Base-by-base conservation (phyloP, 2,888 invertebrate genomes). In the Glyphotaelius pellucidus region DNA sequence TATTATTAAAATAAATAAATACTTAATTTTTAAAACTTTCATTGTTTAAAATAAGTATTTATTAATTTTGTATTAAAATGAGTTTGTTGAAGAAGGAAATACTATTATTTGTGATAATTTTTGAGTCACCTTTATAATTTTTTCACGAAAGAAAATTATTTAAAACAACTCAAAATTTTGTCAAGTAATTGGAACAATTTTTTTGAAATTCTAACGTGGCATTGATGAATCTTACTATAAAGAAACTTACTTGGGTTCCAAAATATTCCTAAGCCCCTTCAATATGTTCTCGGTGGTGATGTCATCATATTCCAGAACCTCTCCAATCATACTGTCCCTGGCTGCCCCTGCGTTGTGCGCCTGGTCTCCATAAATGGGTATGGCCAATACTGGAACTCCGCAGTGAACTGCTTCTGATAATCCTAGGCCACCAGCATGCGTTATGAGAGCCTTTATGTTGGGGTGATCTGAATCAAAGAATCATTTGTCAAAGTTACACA, bases 381-480 rank as follows among this genome's bases (percentile, higher is more conserved):
- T 96, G 0, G 96, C 95, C 25, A 97, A 94, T 90, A 97, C 95
- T 0, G 97, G 97, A 15, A 97, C 97, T 11, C 97, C 97, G 93
- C 96, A 96, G 93, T 97, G 96, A 2, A 96, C 96, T 0, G 97
- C 97, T 94, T 98, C 98, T 1, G 97, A 96, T 42, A 97, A 94
- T 90, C 98, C 97, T 94, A 98, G 96, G 94, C 98, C 96, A 0
- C 98, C 98, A 0, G 97, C 98, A 94, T 98, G 98, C 0, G 97
- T 97, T 93, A 98, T 96, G 94, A 97, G 98, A 0, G 97, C 97
- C 91, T 96, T 95, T 0, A 97, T 96, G 94, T 97, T 97, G 0
- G 97, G 97, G 94, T 98, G 98, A 94, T 96, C 97, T 97, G 94
- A 14, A 32, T 19, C 12, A 86, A 42, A 86, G 1, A 38, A 85